Conservation (phyloP, 2,113 vertebrate genomes). For the Aptenodytes patagonicus region DNA sequence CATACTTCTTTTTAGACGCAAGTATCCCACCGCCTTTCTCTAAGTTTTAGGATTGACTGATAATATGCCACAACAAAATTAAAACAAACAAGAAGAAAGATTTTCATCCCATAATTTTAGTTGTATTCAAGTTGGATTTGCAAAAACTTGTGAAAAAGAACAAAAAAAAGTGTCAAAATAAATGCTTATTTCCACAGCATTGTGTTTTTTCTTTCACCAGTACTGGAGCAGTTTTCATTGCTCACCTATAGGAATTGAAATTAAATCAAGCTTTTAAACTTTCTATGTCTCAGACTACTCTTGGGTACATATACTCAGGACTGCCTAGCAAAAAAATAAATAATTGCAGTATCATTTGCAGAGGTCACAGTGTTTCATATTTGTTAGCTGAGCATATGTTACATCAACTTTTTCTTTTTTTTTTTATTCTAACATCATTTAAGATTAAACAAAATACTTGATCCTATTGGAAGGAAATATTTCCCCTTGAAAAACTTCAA, state of each 20-base stretch:
- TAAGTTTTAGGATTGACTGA: neutral
- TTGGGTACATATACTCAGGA: rapidly evolving
- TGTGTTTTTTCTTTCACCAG: neutral
- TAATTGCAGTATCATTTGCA: neutral
- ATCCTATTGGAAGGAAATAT: neutral
- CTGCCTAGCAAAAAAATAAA: neutral
- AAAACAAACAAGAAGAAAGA: neutral
- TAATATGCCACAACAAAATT: neutral
- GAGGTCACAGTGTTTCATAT: neutral
- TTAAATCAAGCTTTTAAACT: neutral
- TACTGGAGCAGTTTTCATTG: neutral
- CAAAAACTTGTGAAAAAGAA: neutral
- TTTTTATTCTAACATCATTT: neutral
- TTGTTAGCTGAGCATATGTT: neutral
- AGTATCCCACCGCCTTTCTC: rapidly evolving
- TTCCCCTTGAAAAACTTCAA: neutral
- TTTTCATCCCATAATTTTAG: neutral
- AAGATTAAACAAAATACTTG: neutral
- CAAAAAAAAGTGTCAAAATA: neutral
- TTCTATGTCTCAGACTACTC: neutral
- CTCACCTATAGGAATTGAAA: neutral
- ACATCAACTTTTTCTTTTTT: rapidly evolving
- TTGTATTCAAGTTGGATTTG: neutral
- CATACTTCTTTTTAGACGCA: neutral
- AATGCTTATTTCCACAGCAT: neutral